Percentiles rank a stretch among this genome's conserved stretches.
phyloP scores from a whole-genome alignment of 2,888 invertebrate species.

The Eremobia ochroleuca region DNA sequence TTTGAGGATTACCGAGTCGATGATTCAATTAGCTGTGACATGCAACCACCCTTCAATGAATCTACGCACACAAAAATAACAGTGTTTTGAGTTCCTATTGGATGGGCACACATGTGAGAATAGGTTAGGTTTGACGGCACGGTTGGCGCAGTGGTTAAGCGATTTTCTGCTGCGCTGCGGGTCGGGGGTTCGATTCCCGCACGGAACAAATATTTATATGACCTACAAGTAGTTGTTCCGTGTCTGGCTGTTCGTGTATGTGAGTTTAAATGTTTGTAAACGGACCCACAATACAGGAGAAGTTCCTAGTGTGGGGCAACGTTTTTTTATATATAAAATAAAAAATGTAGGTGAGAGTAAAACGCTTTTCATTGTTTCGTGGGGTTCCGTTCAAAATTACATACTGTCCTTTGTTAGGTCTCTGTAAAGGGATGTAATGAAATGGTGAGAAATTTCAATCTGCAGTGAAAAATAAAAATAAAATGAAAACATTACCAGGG shows the following conservation, averaged over 20 bases:
- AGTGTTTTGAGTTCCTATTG: not conserved
- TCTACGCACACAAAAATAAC: conserved; percentile 19
- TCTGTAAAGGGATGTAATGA: not conserved
- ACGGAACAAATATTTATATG: too few relatives aligned
- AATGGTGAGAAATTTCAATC: not conserved
- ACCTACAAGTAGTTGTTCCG: too few relatives aligned
- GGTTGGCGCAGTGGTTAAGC: too few relatives aligned
- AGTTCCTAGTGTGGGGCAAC: too few relatives aligned
- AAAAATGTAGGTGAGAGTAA: too few relatives aligned
- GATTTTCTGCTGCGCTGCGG: too few relatives aligned
- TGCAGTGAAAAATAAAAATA: conserved; percentile 11
- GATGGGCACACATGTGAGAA: conserved; percentile 1
- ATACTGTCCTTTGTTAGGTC: not conserved
- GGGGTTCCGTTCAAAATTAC: not conserved
- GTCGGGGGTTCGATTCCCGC: too few relatives aligned
- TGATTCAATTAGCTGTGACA: conserved; percentile 60
- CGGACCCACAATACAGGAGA: too few relatives aligned
- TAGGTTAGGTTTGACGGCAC: too few relatives aligned
- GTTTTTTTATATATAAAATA: too few relatives aligned
- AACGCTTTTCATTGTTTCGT: not conserved
- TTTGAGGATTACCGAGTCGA: conserved; percentile 58
- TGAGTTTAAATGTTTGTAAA: too few relatives aligned
- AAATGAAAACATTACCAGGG: conserved; percentile 21
- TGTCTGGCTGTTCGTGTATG: too few relatives aligned
- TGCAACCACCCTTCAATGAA: conserved; percentile 40